Evolutionary conservation across 2,113 vertebrate genomes (phyloP).

Genomic region (Periophthalmus modestus): DNA sequence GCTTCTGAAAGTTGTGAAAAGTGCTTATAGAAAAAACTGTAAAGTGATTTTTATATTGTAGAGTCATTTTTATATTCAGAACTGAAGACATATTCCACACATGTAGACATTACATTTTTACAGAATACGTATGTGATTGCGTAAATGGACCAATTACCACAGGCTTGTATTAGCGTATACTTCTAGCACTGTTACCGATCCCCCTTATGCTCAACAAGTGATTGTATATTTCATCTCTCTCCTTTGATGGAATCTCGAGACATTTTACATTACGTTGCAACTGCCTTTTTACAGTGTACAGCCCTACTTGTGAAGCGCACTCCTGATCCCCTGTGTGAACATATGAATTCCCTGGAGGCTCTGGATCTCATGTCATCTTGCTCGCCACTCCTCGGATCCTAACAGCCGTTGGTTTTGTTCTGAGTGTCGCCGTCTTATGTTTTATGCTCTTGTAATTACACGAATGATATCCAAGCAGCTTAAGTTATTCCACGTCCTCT

Average conservation of each 20-base stretch:
- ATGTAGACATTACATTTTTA: too few species aligned
- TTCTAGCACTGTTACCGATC: too few species aligned
- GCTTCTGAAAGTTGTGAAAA: too few species aligned
- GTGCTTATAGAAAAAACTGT: too few species aligned
- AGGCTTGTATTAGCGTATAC: background rate
- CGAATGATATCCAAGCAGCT: background rate
- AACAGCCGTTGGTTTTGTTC: background rate
- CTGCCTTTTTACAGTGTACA: background rate
- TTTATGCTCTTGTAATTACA: slow-evolving; percentile 16
- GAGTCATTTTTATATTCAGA: too few species aligned
- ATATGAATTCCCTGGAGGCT: background rate
- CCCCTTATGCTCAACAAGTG: background rate
- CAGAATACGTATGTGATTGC: too few species aligned
- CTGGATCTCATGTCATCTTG: background rate
- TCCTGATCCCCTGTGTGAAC: background rate
- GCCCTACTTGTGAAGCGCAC: background rate
- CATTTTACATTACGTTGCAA: background rate
- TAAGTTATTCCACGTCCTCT: background rate
- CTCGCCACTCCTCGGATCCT: background rate
- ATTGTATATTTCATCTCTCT: background rate
- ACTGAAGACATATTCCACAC: too few species aligned
- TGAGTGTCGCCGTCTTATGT: background rate
- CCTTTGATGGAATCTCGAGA: background rate
- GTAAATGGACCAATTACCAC: too few species aligned
- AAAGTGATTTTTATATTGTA: too few species aligned